Evolutionary conservation across 1,140 invertebrate genomes (phyloP).

Genomic region (Pinna nobilis): DNA sequence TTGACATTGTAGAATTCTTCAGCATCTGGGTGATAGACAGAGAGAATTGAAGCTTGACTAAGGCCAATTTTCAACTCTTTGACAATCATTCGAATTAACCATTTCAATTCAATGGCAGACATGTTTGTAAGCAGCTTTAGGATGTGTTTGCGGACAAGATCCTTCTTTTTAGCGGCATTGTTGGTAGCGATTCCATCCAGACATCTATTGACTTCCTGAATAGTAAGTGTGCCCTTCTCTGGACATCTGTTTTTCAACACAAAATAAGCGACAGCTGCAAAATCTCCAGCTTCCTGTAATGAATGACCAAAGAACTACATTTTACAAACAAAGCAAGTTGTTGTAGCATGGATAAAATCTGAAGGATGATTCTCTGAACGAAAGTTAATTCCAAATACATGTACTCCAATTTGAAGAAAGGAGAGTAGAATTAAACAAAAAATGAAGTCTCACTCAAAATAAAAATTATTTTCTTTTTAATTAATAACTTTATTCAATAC

Average conservation of each 20-base stretch:
- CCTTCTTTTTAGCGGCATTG: conserved; percentile 77
- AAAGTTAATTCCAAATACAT: too few relatives aligned
- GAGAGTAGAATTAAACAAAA: too few relatives aligned
- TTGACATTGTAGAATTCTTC: conserved; percentile 84
- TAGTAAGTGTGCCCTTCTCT: conserved; percentile 76
- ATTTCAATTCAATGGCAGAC: conserved; percentile 87
- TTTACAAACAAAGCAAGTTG: too few relatives aligned
- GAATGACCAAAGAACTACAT: background rate
- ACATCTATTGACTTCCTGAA: conserved; percentile 82
- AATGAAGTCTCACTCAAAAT: too few relatives aligned
- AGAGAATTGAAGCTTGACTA: conserved; percentile 84
- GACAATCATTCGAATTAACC: conserved; percentile 90
- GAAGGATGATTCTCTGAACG: too few relatives aligned
- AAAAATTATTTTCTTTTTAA: too few relatives aligned
- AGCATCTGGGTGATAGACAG: conserved; percentile 86
- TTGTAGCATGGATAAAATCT: too few relatives aligned
- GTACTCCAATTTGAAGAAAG: too few relatives aligned
- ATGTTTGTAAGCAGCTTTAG: conserved; percentile 78
- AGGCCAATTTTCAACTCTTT: conserved; percentile 78
- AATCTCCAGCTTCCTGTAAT: conserved; percentile 80
- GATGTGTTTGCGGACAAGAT: conserved; percentile 75
- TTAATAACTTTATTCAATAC: too few relatives aligned
- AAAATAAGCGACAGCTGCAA: conserved; percentile 83
- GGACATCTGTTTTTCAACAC: conserved; percentile 82
- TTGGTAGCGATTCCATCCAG: conserved; percentile 82